Evolutionary conservation across 2,888 invertebrate genomes (phyloP), one percentile per base, ranked within the genome.

Genomic region (Molanna angustata): DNA sequence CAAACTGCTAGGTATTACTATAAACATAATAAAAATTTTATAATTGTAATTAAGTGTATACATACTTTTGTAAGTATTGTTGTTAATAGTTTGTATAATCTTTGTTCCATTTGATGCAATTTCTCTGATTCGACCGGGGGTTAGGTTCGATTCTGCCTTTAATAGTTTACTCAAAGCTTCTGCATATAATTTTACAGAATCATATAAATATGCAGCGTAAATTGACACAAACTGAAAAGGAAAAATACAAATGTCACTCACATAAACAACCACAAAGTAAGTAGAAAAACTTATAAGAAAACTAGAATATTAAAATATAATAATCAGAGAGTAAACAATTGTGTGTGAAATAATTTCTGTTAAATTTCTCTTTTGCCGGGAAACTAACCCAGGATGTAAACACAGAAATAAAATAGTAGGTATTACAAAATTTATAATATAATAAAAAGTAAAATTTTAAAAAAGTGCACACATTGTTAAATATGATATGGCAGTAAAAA

Each of bases 181-280:
- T 17, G 95, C 94, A 69, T 97, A 98, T 22, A 97, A 76, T 68
- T 85, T 85, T 32, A 97, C 90, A 1, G 97, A 92, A 74, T 98
- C 97, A 71, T 96, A 97, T 61, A 94, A 79, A 72, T 96, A 94
- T 37, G 93, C 94, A 52, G 96, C 96, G 69, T 92, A 92, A 61
- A 94, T 88, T 33, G 90, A 87, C 39, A 94, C 87, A 69, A 86
- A 89, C 88, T 91, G 76, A 57, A 82, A 80, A 54, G 31, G 44
- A 51, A 48, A 39, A 37, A 52, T 45, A 21, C 47, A 11, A 46
- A 48, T 35, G 47, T 33, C 48, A 37, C n/a, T n/a, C n/a, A n/a
- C n/a, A 37, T 32, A 19, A 43, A 45, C 33, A 2, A 33, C 20
- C 14, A 37, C 33, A 47, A 20, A 27, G 33, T 27, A 41, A 18